Evolutionary conservation across 2,113 vertebrate species (phyloP).

Genomic region (Hippolais icterina): DNA sequence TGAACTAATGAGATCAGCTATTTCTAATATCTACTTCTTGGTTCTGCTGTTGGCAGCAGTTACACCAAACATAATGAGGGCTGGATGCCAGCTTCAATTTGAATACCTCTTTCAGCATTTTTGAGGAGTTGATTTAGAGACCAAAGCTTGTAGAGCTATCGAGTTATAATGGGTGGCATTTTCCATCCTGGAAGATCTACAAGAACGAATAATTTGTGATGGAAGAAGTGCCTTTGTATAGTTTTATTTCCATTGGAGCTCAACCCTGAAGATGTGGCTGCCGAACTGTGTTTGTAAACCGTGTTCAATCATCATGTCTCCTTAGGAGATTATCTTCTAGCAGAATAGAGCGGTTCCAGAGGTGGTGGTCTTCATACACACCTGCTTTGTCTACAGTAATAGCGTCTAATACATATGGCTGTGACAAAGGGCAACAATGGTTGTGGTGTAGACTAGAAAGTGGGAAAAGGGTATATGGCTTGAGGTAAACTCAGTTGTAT

Average conservation of each 20-base stretch:
- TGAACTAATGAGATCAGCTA: constrained; percentile 35
- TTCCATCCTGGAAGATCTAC: neutral
- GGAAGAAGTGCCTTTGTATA: neutral
- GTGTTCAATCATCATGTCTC: neutral
- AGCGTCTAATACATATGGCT: neutral
- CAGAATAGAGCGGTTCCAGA: neutral
- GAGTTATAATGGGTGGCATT: neutral
- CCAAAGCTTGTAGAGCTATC: neutral
- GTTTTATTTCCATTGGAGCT: neutral
- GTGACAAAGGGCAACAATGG: neutral
- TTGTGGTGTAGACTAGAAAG: neutral
- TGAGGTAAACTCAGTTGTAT: neutral
- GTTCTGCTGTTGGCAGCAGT: constrained; percentile 30
- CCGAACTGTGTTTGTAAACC: neutral
- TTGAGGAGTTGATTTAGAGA: neutral
- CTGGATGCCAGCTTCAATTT: neutral
- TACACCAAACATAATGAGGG: neutral
- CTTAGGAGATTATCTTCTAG: neutral
- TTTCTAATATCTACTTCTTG: constrained; percentile 32
- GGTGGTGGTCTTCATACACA: neutral
- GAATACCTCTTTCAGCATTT: neutral
- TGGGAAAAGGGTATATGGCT: neutral
- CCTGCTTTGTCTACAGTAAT: neutral
- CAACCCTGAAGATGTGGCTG: neutral
- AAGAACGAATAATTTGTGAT: neutral